These are phyloP conservation scores for Petroica traversi DNA, from an alignment of 2,113 vertebrate genomes.

Conservation along the genomic window DNA sequence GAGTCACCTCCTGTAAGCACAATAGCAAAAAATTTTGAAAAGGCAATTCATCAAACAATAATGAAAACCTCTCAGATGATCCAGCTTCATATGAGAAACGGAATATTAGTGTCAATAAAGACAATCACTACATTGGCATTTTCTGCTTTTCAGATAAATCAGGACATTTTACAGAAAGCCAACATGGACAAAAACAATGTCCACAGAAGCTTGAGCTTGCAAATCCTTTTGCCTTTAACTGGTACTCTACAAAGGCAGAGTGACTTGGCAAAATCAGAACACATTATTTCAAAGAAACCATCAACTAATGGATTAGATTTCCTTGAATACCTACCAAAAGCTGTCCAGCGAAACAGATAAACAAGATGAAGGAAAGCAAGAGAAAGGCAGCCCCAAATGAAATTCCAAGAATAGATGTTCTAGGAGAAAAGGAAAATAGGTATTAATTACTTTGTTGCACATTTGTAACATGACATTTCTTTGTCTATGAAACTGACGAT, in stretches of 20 bases:
- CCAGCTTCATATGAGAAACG: not conserved
- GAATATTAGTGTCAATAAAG: not conserved
- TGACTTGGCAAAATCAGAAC: not conserved
- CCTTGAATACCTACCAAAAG: slow-evolving; percentile 85
- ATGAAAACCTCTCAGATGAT: not conserved
- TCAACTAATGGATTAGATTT: not conserved
- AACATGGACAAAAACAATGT: not conserved
- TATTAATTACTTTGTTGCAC: not conserved
- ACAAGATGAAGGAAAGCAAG: slow-evolving; percentile 88
- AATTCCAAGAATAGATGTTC: slow-evolving; percentile 87
- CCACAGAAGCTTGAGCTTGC: not conserved
- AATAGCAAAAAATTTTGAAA: not conserved
- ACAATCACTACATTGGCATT: not conserved
- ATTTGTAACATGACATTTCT: not conserved
- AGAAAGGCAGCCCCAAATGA: slow-evolving; percentile 92
- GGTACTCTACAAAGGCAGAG: not conserved
- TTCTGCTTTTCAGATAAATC: not conserved
- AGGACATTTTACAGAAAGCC: not conserved
- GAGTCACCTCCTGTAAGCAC: not conserved
- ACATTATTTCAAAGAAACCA: not conserved
- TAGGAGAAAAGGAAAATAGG: slow-evolving; percentile 64
- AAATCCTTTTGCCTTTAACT: not conserved
- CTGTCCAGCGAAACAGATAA: slow-evolving; percentile 93
- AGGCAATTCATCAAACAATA: not conserved
- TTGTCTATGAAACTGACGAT: not conserved